Evolutionary conservation across 2,113 vertebrate species (phyloP).

Genomic region (Mirza zaza): DNA sequence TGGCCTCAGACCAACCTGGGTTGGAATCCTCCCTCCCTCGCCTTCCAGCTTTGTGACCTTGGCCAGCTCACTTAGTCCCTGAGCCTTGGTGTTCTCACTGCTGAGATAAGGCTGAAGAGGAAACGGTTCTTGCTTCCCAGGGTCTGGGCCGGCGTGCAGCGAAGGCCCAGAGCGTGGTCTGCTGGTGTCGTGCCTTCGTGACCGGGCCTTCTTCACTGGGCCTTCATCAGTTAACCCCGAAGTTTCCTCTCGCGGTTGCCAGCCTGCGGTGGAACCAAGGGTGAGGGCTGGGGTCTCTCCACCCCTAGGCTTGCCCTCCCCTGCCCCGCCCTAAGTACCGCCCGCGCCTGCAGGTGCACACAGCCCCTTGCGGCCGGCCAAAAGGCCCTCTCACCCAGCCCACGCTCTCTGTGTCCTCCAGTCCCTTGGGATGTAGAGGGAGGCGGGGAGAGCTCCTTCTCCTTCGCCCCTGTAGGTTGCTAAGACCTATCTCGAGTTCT

Average conservation of each 20-base stretch:
- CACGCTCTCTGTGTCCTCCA: neutral
- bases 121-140: neutral
- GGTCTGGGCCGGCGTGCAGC: neutral
- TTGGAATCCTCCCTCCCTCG: accelerated
- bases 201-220: too few relatives aligned
- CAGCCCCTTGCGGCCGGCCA: accelerated
- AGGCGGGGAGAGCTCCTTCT: neutral
- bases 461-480: slow-evolving; percentile 22
- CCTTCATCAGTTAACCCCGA: neutral
- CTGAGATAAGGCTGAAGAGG: neutral
- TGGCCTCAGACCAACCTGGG: neutral
- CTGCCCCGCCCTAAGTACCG: accelerated
- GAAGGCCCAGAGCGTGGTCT: accelerated
- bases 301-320: neutral
- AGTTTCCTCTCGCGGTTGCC: neutral
- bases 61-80: neutral
- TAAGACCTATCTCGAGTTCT: neutral
- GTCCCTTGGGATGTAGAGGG: neutral
- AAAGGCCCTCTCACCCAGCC: neutral
- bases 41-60: neutral
- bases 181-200: accelerated
- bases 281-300: neutral
- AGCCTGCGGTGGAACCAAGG: neutral
- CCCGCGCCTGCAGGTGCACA: neutral
- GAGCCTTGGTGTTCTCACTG: neutral